Evolutionary conservation across 1,140 invertebrate genomes (phyloP), one percentile per base, ranked within the genome.

Genomic region (Drosophila pruinosa): DNA sequence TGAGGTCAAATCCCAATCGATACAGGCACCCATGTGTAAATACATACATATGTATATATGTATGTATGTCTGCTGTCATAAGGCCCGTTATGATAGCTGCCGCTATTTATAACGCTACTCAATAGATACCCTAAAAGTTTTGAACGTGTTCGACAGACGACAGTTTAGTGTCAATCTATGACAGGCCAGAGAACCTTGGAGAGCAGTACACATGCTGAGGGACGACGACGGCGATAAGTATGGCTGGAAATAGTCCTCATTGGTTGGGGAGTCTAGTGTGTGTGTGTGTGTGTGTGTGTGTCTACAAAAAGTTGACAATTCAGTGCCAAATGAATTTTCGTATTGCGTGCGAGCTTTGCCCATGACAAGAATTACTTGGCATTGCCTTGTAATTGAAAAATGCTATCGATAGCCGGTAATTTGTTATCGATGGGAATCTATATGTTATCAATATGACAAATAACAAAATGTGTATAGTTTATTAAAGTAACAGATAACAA

Each of bases 121-220:
- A 48, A 22, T 43, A 52, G 67, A 70, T 70, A 54, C 48, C 41
- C 59, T 56, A 54, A 63, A 70, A 70, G 63, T 70, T 64, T 63
- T 39, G 10, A 39, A 70, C 39, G 22, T 47, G 17, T 41, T 26
- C 59, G 26, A 4, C 26, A 28, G 26, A 28, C 31, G 24, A 52
- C n/a, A 41, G 36, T 48, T 48, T 28, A 50, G 53, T 57, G 62
- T 65, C 54, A 67, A 57, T 57, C 28, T 54, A 28, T 70, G 67
- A 48, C 58, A 70, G 50, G 15, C 15, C 12, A 5, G 15, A 47
- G 39, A 54, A 64, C 67, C 67, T 70, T 64, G 67, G 24, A 39
- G 17, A 56, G n/a, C 15, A 38, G 19, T 24, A 61, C 4, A 21
- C 47, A 34, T 12, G 14, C 15, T 34, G 48, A 63, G 61, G 26